Conservation (phyloP, 2,888 invertebrate genomes). For the Caenorhabditis japonica region DNA sequence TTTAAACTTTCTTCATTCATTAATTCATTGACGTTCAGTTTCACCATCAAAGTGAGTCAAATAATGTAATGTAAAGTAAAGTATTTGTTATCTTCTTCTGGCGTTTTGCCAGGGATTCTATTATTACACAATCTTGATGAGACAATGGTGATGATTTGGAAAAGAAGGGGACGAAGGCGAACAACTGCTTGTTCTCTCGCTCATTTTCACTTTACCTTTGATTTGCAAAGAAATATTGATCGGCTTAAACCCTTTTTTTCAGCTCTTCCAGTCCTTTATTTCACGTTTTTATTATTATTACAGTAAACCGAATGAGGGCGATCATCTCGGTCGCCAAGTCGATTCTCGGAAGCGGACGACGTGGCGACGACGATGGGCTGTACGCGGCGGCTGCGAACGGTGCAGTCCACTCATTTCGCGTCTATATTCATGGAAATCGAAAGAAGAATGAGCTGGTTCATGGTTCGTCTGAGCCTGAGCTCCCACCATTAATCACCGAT, state of each 20-base stretch:
- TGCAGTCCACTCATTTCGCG: conserved; percentile 40
- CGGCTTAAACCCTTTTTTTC: not conserved
- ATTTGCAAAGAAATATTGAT: not conserved
- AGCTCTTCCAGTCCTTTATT: not conserved
- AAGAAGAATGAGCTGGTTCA: conserved; percentile 41
- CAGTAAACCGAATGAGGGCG: conserved; percentile 36
- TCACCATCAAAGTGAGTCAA: conserved; percentile 17
- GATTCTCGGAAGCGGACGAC: conserved; percentile 33
- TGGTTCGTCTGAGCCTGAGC: no score
- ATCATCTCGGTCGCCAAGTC: conserved; percentile 49
- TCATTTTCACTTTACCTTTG: not conserved
- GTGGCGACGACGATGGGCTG: conserved; percentile 26
- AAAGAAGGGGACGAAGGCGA: conserved; percentile 7
- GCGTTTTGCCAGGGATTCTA: conserved; percentile 37
- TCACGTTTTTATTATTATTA: conserved; percentile 2
- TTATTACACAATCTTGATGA: conserved; percentile 32
- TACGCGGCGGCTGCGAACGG: conserved; percentile 3
- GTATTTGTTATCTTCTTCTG: conserved; percentile 34
- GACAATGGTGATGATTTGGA: conserved; percentile 28
- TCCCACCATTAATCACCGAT: no score
- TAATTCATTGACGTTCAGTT: conserved; percentile 4
- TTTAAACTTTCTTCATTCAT: conserved; percentile 7
- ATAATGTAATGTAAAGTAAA: conserved; percentile 22
- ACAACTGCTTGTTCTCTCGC: conserved; percentile 36
- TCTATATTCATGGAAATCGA: conserved; percentile 36